A percentile compares a stretch with the other conserved stretches of the same genome.
Evolutionary conservation across 2,888 invertebrate genomes (phyloP).

Genomic region (Octonoba sinensis): DNA sequence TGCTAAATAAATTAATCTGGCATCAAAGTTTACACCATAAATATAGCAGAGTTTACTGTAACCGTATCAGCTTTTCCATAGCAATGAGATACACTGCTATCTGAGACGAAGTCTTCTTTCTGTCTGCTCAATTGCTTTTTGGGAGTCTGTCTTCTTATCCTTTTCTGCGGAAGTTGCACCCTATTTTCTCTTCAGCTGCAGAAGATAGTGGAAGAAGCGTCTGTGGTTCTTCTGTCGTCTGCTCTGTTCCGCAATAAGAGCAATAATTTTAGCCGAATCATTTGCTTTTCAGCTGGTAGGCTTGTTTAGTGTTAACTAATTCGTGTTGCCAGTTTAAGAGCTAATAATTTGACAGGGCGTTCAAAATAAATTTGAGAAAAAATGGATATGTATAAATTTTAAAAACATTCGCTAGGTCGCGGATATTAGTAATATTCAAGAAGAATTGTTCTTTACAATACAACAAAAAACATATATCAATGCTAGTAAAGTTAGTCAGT

Average conservation of each 20-base stretch:
- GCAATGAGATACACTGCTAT: slow-evolving; percentile 52
- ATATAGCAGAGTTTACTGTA: slow-evolving; percentile 51
- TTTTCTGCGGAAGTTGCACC: slow-evolving; percentile 29
- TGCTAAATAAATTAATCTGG: slow-evolving; percentile 48
- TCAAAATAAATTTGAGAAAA: no score
- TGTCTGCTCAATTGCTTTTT: slow-evolving; percentile 27
- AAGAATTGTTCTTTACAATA: no score
- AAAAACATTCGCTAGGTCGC: no score
- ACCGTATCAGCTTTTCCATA: slow-evolving; percentile 36
- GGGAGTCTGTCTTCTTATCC: slow-evolving; percentile 12
- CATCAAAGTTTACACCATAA: slow-evolving; percentile 63
- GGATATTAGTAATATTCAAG: no score
- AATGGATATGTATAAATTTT: no score
- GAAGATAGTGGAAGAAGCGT: slow-evolving; percentile 18
- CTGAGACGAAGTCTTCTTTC: slow-evolving; percentile 23
- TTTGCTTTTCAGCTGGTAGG: no score
- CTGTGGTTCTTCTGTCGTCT: slow-evolving; percentile 51
- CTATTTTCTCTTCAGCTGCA: slow-evolving; percentile 24
- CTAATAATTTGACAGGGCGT: no score
- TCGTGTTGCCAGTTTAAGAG: no score
- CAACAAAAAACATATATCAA: no score
- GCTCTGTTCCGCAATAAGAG: neutral
- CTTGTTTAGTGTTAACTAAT: no score
- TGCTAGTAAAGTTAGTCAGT: no score
- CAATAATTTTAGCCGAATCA: no score